Evolutionary conservation across 2,888 invertebrate species (phyloP), one percentile per base, ranked within the genome.

Genomic region (Zhuqinia jingwanae): DNA sequence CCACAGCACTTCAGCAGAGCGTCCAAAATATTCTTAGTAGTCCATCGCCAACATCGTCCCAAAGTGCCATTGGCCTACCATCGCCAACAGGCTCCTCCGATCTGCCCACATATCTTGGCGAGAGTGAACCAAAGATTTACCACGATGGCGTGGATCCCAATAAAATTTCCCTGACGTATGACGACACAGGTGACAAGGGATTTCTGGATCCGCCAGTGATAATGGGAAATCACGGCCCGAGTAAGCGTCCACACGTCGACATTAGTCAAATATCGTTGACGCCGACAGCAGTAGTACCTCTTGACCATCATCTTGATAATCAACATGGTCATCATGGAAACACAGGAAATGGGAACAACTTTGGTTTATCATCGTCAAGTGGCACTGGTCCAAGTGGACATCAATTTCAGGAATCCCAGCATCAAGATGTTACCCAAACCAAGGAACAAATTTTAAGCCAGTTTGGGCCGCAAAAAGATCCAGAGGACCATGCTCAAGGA

Each of bases 121-220:
- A 85, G 20, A 30, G 6, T 2, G 30, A 1, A 8, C 70, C 76
- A 0, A 76, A 83, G 17, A 17, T 63, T 2, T 83, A 73, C 60
- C 27, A 83, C 8, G 82, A 83, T 42, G 84, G 78, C 0, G 63
- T 70, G 5, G 84, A 84, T 27, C 56, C 73, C 13, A 73, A 30
- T 27, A 73, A 87, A 53, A 53, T 87, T 42, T 84, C 83, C 0
- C n/a, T 87, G n/a, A 87, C 87, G 2, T 84, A 84, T 30, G 87
- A 87, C 27, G 83, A 87, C 75, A 84, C 87, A 2, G 87, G 87
- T 0, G 36, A 83, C n/a, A 63, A 63, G 3, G 79, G 60, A 17
- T 53, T 73, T 27, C 60, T 87, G 3, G 87, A 87, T 58, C 79
- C 70, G 6, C 87, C 84, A 11, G 87, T 84, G 27, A 73, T 87